Base-by-base conservation (phyloP, 2,888 invertebrate genomes). In the Ormyrus pomaceus region DNA sequence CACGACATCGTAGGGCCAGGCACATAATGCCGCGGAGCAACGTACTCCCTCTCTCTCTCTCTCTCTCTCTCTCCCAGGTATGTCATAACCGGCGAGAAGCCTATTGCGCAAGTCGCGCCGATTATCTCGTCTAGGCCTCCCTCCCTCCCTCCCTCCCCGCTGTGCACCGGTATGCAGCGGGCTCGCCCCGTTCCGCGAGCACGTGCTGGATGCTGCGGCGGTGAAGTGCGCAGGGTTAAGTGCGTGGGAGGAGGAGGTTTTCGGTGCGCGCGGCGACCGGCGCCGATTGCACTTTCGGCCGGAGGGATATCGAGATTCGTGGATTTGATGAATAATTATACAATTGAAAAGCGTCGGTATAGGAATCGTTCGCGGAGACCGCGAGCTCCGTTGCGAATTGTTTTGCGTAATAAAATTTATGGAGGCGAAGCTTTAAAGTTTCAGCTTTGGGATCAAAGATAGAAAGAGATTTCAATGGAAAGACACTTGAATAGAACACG, bases 11-110 rank as follows among this genome's bases (percentile, higher is more conserved):
- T 34, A 34, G 34, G 50, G 64, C 9, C 6, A 59, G 59, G 62
- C 62, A 46, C 46, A 8, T 1, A 56, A 11, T 1, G n/a, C 5
- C 66, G 55, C 65, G n/a, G 68, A 11, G 68, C 68, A 68, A 55
- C 11, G 68, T 55, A 68, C 68, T 34, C 68, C 46, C 62, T 19
- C 19, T 19, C 19, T 19, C 19, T 19, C 7, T 6, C n/a, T 48
- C 4, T 64, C 48, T 6, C 34, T 34, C 34, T 34, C 34, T 34
- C 34, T 34, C 45, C 59, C 45, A 59, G 76, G 56, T 70, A 73
- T 78, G 72, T 73, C 78, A 78, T 78, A 78, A 78, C 55, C 61
- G 53, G 62, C 51, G 71, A 58, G 64, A 77, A 45, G 46, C 65
- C 56, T 3, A 56, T 77, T 77, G 77, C 72, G 72, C 71, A 77